Conservation (phyloP, 2,888 invertebrate genomes). For the Scrobipalpa atriplicella region DNA sequence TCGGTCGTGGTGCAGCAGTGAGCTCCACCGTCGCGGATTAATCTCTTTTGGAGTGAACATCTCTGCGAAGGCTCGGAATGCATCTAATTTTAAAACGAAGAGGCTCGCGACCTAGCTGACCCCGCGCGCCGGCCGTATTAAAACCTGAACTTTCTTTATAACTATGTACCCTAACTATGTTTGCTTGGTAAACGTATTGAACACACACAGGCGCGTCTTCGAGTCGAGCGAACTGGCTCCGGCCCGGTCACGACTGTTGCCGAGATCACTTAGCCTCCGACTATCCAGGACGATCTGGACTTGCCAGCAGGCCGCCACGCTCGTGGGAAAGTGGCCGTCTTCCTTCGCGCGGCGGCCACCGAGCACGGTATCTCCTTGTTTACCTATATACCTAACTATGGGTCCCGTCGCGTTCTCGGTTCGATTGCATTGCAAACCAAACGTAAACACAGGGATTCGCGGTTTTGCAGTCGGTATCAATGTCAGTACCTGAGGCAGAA, state of each 20-base stretch:
- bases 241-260: slow-evolving; percentile 75
- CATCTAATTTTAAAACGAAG: slow-evolving; percentile 82
- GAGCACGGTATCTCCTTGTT: slow-evolving; percentile 43
- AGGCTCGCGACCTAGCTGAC: slow-evolving; percentile 80
- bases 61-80: slow-evolving; percentile 76
- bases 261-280: slow-evolving; percentile 62
- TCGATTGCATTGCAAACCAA: slow-evolving; percentile 47
- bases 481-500: slow-evolving; percentile 79
- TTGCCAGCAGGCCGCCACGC: slow-evolving; percentile 44
- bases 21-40: slow-evolving; percentile 59
- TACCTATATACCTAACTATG: slow-evolving; percentile 47
- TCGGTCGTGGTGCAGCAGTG: slow-evolving; percentile 54
- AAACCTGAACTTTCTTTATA: slow-evolving; percentile 83
- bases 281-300: slow-evolving; percentile 76
- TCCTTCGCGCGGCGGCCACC: slow-evolving; percentile 36
- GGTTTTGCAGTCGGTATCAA: slow-evolving; percentile 64
- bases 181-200: slow-evolving; percentile 75
- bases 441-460: slow-evolving; percentile 70
- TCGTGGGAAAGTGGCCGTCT: slow-evolving; percentile 76
- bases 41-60: slow-evolving; percentile 61
- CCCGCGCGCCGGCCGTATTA: slow-evolving; percentile 76
- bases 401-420: slow-evolving; percentile 50
- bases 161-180: slow-evolving; percentile 61
- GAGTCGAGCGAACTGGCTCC: slow-evolving; percentile 56
- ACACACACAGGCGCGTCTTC: slow-evolving; percentile 70